Evolutionary conservation across 2,888 invertebrate genomes (phyloP), one percentile per base, ranked within the genome.

Genomic region (Temnothorax unifasciatus): DNA sequence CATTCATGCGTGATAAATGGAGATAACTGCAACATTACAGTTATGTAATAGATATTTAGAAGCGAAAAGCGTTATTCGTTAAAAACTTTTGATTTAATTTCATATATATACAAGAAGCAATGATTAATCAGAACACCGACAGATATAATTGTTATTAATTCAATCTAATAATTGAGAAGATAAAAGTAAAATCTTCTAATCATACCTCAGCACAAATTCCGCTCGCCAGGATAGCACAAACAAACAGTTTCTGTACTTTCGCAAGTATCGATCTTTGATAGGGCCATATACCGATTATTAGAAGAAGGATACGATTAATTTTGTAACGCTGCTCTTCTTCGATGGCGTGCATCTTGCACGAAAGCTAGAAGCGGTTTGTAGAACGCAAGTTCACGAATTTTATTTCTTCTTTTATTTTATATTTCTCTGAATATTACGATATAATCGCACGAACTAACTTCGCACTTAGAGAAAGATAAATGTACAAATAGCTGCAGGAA

Each of bases 171-270:
- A 69, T 54, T 21, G 25, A n/a, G 34, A 34, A 21, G 0, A 34
- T 21, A 38, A 38, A 15, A 54, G 6, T 38, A 34, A 54, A 25
- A 15, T n/a, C 2, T 52, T 11, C 3, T n/a, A 54, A 54, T 54
- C 38, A 21, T 59, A 73, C 73, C 57, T 73, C 57, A 44, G 44
- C 0, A 38, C 34, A 69, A 69, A 69, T 15, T 52, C 6, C 13
- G 25, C 69, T 73, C 18, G 1, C 21, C 38, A 73, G 6, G 5
- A 57, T 25, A 38, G 15, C 41, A 15, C 6, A 1, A 4, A 57
- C 2, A 18, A 73, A 2, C 3, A 59, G 15, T 18, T 25, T 73
- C 8, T 73, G 73, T 25, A 4, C 11, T 25, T 9, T 57, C 9
- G 25, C 18, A 8, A 73, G 8, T 15, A 5, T 25, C 9, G 25